These are phyloP conservation scores for Arrhopalites spinosus DNA, from an alignment of 2,888 invertebrate species.

Conservation along the genomic window DNA sequence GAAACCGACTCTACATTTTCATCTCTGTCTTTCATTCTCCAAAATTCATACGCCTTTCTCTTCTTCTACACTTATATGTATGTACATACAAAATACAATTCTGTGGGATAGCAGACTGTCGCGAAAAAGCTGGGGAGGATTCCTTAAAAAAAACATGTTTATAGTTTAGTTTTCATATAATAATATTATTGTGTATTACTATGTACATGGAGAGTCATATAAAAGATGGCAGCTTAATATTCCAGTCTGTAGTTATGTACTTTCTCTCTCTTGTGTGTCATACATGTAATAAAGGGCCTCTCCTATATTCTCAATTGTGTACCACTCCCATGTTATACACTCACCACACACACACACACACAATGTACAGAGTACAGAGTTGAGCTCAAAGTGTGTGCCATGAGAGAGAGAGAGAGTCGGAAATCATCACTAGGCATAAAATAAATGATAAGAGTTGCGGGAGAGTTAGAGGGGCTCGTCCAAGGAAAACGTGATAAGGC, in stretches of 20 bases:
- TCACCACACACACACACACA: background rate
- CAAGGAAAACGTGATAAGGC: background rate
- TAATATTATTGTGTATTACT: too few species aligned
- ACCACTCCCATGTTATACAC: background rate
- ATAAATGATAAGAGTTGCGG: constrained; percentile 11
- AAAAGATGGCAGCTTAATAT: too few species aligned
- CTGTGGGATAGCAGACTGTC: too few species aligned
- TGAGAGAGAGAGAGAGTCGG: background rate
- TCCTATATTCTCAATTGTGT: too few species aligned
- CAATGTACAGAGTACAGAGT: background rate
- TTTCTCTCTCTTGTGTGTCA: too few species aligned
- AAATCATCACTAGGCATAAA: constrained; percentile 17
- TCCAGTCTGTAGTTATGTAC: too few species aligned
- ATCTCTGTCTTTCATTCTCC: constrained; percentile 1
- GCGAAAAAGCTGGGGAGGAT: too few species aligned
- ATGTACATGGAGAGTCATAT: too few species aligned
- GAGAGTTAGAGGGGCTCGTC: constrained; percentile 1
- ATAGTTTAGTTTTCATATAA: too few species aligned
- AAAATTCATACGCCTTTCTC: background rate
- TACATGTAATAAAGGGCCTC: too few species aligned
- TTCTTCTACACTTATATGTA: background rate
- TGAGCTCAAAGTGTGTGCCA: background rate
- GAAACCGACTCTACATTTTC: background rate
- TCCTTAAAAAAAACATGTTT: too few species aligned
- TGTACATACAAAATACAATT: too few species aligned